Evolutionary conservation across 1,140 invertebrate genomes (phyloP), one percentile per base, ranked within the genome.

Genomic region (Saxidomus purpurata): DNA sequence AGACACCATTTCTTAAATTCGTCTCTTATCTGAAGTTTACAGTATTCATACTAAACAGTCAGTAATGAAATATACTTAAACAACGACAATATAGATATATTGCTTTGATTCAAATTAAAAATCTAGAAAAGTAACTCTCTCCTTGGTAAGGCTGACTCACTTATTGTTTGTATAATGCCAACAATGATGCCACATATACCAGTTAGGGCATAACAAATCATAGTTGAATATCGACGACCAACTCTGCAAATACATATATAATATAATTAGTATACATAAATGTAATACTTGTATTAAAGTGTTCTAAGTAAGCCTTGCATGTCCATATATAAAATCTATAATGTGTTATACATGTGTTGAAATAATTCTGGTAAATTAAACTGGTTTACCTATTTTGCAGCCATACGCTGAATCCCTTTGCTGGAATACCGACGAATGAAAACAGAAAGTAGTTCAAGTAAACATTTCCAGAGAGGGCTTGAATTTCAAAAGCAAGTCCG

Each of bases 341-440:
- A 4, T 25, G 19, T 4, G 38, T 79, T 19, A 28, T 8, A 52
- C 25, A 8, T 9, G n/a, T 79, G 25, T 31, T 17, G 43, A 52
- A 79, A 47, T 47, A 49, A 31, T 25, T 19, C 3, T 3, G n/a
- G n/a, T n/a, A n/a, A n/a, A n/a, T n/a, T n/a, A n/a, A n/a, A n/a
- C n/a, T n/a, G n/a, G 9, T 49, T 47, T 43, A 83, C 81, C 40
- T 83, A 31, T 83, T 83, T 83, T 83, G 81, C 28, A 83, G 59
- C 55, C 55, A 67, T 17, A 69, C 0, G 1, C 2, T 59, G 22
- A 67, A 25, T 1, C 22, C 61, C 25, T 83, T 83, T 28, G 61
- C 40, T 15, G 81, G 81, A 2, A 83, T 83, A 25, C 81, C 81
- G 61, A 69, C 61, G 6, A 69, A 0, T 25, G 59, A 40, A 43